These are phyloP conservation scores for Heterohyrax brucei DNA, from an alignment of 2,797 vertebrate genomes.

Conservation along the genomic window DNA sequence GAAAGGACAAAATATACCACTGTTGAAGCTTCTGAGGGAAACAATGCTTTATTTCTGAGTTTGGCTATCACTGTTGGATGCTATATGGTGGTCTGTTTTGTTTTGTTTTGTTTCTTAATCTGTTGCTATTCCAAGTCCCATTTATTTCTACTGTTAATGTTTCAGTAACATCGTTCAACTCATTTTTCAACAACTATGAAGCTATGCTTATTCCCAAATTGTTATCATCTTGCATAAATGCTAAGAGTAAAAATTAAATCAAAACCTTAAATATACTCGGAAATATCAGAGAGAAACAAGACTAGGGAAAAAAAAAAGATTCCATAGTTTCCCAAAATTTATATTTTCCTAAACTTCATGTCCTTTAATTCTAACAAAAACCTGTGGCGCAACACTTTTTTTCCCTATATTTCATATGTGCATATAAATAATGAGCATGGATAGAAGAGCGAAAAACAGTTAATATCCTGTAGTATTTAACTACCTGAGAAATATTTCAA, in stretches of 20 bases:
- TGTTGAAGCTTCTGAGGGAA: constrained; percentile 68
- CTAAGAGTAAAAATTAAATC: constrained; percentile 5
- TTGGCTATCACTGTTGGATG: constrained; percentile 54
- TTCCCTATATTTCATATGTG: constrained; percentile 15
- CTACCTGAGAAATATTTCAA: not conserved
- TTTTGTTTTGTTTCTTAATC: constrained; percentile 14
- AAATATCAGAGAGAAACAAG: not conserved
- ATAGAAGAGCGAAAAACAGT: not conserved
- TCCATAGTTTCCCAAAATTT: not conserved
- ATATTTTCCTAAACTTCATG: not conserved
- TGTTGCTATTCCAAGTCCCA: constrained; percentile 3
- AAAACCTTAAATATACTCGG: constrained; percentile 17
- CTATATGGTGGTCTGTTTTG: not conserved
- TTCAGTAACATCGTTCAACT: constrained; percentile 17
- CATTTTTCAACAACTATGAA: constrained; percentile 20
- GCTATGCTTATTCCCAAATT: constrained; percentile 4
- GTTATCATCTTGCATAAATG: not conserved
- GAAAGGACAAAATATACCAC: constrained; percentile 48
- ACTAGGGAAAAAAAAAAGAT: constrained; percentile 21
- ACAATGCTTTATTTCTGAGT: constrained; percentile 62
- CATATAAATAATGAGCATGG: not conserved
- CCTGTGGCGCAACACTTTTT: not conserved
- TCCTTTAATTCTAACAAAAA: constrained; percentile 12
- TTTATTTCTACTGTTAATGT: constrained; percentile 51
- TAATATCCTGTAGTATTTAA: constrained; percentile 37